Evolutionary conservation across 1,140 invertebrate species (phyloP).

Genomic region (Amyelois transitella): DNA sequence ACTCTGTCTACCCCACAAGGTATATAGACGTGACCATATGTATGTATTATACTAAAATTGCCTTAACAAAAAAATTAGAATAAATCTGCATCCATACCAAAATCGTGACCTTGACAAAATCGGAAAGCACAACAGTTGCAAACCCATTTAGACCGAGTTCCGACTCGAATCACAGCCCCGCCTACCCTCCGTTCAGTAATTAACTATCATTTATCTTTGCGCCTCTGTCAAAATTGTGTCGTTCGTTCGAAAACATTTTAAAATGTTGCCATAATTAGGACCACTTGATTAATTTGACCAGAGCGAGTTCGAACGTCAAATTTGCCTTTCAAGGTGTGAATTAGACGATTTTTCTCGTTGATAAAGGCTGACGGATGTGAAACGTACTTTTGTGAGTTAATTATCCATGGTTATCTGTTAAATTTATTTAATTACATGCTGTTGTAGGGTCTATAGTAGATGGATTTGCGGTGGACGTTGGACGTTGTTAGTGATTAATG

Average conservation of each 20-base stretch:
- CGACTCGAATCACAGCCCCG: slow-evolving; percentile 29
- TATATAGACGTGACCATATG: too few species aligned
- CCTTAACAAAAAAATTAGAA: too few species aligned
- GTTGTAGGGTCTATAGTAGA: slow-evolving; percentile 2
- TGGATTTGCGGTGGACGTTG: slow-evolving; percentile 3
- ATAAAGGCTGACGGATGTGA: slow-evolving; percentile 60
- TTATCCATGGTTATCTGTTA: slow-evolving; percentile 58
- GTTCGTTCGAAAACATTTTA: slow-evolving; percentile 57
- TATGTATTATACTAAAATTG: too few species aligned
- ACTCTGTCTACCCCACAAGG: too few species aligned
- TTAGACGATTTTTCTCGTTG: slow-evolving; percentile 63
- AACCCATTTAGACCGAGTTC: slow-evolving; percentile 31
- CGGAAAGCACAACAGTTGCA: slow-evolving; percentile 32
- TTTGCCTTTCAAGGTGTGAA: slow-evolving; percentile 54
- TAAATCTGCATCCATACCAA: not conserved
- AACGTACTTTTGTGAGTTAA: slow-evolving; percentile 44
- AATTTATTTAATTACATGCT: slow-evolving; percentile 53
- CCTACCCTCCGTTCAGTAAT: slow-evolving; percentile 33
- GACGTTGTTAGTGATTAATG: slow-evolving; percentile 10
- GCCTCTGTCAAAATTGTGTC: slow-evolving; percentile 67
- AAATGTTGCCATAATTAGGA: slow-evolving; percentile 60
- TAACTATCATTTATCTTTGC: slow-evolving; percentile 64
- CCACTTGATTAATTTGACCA: slow-evolving; percentile 57
- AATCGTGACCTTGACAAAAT: slow-evolving; percentile 2
- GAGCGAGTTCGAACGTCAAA: slow-evolving; percentile 37